phyloP scores from a whole-genome alignment of 1,140 invertebrate genomes.

The Microplitis demolitor region DNA sequence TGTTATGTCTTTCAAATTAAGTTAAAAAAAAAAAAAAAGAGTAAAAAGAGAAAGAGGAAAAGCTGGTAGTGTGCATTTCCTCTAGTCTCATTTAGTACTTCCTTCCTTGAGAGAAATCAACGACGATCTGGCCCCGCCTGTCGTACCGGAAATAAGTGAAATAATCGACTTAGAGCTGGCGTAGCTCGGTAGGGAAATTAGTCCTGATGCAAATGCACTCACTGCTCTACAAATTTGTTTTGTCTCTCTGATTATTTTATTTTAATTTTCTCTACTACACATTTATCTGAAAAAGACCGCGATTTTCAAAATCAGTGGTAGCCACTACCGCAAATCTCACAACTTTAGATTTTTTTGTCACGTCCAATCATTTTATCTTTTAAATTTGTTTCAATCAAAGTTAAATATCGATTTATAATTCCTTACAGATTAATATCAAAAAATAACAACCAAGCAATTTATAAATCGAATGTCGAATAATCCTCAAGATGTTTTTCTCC shows the following conservation, averaged over 20 bases:
- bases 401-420: too few species aligned
- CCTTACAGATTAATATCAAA: too few species aligned
- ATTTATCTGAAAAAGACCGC: too few species aligned
- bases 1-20: neutral
- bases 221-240: neutral
- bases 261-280: neutral
- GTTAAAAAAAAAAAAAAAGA: neutral
- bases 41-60: neutral
- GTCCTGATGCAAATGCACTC: conserved; percentile 23
- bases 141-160: conserved; percentile 22
- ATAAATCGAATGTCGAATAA: too few species aligned
- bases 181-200: conserved; percentile 22
- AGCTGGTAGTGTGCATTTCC: neutral
- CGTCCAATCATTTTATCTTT: neutral
- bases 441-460: too few species aligned
- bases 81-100: neutral
- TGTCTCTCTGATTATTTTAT: neutral
- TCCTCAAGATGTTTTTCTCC: too few species aligned
- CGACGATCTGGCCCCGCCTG: neutral
- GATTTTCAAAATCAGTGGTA: too few species aligned
- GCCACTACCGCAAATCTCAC: too few species aligned
- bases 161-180: conserved; percentile 15
- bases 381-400: neutral
- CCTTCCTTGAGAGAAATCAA: neutral
- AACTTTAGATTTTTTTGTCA: too few species aligned